Evolutionary conservation across 2,888 invertebrate species (phyloP).

Genomic region (Tipula vernalis): DNA sequence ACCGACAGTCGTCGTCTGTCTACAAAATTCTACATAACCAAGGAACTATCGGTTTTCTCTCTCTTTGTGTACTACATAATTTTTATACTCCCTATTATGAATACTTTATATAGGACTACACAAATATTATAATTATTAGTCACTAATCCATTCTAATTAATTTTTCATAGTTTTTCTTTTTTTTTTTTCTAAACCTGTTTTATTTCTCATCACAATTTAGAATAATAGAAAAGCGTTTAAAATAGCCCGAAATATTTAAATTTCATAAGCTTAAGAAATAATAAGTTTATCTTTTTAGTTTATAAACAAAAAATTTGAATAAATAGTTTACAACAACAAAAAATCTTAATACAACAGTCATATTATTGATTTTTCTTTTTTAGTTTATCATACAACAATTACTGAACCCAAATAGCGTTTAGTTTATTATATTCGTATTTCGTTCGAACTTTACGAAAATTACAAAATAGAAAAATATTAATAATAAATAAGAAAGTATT

Average conservation of each 20-base stretch:
- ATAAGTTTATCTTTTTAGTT: not conserved
- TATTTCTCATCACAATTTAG: not conserved
- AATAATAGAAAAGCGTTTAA: not conserved
- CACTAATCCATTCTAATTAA: not conserved
- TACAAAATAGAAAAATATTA: not conserved
- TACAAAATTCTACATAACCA: not conserved
- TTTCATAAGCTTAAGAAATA: not conserved
- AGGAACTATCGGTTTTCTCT: not conserved
- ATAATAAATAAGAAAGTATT: not conserved
- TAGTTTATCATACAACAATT: not conserved
- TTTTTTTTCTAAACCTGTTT: not conserved
- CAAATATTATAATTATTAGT: not conserved
- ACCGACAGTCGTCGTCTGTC: not conserved
- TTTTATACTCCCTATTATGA: not conserved
- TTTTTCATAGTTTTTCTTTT: not conserved
- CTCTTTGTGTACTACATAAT: not conserved
- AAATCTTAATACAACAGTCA: not conserved
- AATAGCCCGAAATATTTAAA: not conserved
- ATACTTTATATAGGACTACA: not conserved
- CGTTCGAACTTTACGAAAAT: not conserved
- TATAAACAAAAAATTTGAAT: not conserved
- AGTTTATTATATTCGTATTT: not conserved
- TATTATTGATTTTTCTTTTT: not conserved
- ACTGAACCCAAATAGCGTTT: not conserved
- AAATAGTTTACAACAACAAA: not conserved